These are phyloP conservation scores for Kryptolebias ocellatus DNA, from an alignment of 2,797 vertebrate species.

Conservation along the genomic window DNA sequence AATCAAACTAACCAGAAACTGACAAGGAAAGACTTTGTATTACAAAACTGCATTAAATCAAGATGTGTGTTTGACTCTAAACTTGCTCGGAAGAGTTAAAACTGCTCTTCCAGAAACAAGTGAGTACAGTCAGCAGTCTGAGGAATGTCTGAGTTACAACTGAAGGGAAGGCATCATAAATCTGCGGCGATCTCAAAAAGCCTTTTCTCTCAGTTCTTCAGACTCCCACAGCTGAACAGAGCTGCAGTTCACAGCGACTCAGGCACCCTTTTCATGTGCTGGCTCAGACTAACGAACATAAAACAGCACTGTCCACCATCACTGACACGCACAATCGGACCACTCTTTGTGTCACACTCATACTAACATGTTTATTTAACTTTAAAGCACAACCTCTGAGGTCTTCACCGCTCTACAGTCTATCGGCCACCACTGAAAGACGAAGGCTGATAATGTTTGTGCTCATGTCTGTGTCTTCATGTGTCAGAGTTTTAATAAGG, in stretches of 20 bases:
- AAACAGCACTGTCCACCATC: constrained; percentile 10
- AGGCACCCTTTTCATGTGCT: constrained; percentile 46
- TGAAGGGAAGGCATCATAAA: constrained; percentile 53
- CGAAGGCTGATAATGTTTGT: too few relatives aligned
- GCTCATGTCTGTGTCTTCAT: too few relatives aligned
- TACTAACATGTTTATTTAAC: neutral
- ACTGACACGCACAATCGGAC: constrained; percentile 20
- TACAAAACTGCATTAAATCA: neutral
- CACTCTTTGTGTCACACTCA: constrained; percentile 19
- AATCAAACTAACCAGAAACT: constrained; percentile 23
- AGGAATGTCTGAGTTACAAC: constrained; percentile 51
- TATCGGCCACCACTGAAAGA: too few relatives aligned
- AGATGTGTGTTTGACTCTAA: constrained; percentile 1
- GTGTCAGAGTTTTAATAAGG: too few relatives aligned
- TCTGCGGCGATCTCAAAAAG: constrained; percentile 46
- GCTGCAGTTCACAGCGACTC: constrained; percentile 31
- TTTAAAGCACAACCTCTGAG: too few relatives aligned
- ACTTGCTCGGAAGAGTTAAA: constrained; percentile 10
- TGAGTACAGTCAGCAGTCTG: constrained; percentile 40
- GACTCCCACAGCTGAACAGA: constrained; percentile 55
- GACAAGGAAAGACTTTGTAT: constrained; percentile 12
- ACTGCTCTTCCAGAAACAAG: constrained; percentile 23
- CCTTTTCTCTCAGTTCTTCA: constrained; percentile 61
- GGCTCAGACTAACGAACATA: constrained; percentile 61
- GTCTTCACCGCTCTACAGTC: too few relatives aligned